Conservation (phyloP, 2,113 vertebrate genomes). For the Anseranas semipalmata region DNA sequence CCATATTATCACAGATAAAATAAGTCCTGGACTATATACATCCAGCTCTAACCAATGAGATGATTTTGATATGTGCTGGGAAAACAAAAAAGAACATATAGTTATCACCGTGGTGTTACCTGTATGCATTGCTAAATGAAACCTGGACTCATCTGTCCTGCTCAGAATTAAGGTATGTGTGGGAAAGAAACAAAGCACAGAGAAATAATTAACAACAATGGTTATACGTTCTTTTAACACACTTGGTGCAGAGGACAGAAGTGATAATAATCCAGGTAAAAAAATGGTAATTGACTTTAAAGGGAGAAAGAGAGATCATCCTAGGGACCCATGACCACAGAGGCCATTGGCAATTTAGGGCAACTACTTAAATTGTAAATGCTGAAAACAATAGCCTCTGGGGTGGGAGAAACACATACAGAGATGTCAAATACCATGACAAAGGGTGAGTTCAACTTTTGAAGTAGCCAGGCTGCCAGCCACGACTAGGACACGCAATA, state of each 20-base stretch:
- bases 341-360: not conserved
- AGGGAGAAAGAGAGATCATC: not conserved
- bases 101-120: not conserved
- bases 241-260: not conserved
- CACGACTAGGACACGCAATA: not conserved
- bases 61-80: not conserved
- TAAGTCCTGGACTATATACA: not conserved
- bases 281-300: not conserved
- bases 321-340: not conserved
- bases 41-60: not conserved
- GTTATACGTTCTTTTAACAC: not conserved
- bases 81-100: not conserved
- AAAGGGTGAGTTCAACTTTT: not conserved
- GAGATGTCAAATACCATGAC: not conserved
- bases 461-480: not conserved
- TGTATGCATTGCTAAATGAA: not conserved
- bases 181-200: not conserved
- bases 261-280: not conserved
- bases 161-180: not conserved
- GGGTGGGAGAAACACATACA: not conserved
- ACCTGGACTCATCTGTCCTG: not conserved
- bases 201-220: not conserved
- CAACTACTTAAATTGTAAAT: not conserved
- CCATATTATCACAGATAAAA: not conserved
- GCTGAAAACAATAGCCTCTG: not conserved